A percentile compares a stretch with the other conserved stretches of the same genome.
Conservation (phyloP, 1,140 invertebrate genomes). For the Panulirus ornatus region DNA sequence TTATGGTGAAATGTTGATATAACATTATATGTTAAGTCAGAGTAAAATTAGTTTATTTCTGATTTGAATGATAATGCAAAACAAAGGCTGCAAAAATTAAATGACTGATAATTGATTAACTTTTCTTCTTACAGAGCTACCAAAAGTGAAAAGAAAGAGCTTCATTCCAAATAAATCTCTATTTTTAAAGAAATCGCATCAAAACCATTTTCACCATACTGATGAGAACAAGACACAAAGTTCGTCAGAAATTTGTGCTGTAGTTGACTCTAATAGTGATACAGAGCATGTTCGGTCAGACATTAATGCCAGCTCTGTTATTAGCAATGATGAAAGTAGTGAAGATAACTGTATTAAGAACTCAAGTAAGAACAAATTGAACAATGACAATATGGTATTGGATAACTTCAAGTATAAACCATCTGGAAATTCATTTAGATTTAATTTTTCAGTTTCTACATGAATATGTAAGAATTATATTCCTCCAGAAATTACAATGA, state of each 20-base stretch:
- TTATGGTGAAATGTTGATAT: too few relatives aligned
- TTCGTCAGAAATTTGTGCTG: neutral
- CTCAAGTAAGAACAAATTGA: neutral
- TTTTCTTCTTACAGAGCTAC: conserved; percentile 3
- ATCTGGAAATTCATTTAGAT: conserved; percentile 51
- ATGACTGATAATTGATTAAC: too few relatives aligned
- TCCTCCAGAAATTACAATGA: too few relatives aligned
- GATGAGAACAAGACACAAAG: neutral
- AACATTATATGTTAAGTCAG: too few relatives aligned
- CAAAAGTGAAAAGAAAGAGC: conserved; percentile 29
- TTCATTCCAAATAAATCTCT: conserved; percentile 3
- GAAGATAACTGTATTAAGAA: neutral
- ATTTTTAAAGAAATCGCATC: conserved; percentile 31
- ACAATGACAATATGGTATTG: neutral
- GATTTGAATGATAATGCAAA: too few relatives aligned
- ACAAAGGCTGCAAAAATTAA: too few relatives aligned
- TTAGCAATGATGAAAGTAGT: neutral
- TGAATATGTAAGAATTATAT: too few relatives aligned
- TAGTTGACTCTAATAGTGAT: neutral
- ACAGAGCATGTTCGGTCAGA: neutral
- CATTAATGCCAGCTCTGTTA: neutral
- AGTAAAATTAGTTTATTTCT: too few relatives aligned
- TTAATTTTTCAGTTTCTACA: conserved; percentile 55
- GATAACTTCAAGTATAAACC: conserved; percentile 22
- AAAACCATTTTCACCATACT: too few relatives aligned